These are phyloP conservation scores for Microtus obscurus DNA, from an alignment of 2,797 vertebrate species.

Conservation along the genomic window DNA sequence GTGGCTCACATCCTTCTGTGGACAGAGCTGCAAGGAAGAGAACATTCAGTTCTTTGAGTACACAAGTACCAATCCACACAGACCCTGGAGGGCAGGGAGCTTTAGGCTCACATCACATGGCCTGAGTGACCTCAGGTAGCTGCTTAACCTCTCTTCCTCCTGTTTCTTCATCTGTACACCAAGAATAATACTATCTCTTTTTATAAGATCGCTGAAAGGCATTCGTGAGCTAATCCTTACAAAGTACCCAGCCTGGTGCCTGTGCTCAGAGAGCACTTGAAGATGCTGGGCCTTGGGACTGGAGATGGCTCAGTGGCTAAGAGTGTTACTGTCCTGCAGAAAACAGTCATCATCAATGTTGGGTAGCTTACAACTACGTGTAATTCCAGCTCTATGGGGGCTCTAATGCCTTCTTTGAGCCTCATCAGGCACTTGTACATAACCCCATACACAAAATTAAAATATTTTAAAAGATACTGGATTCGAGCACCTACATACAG, in stretches of 20 bases:
- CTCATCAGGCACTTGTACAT: not conserved
- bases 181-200: not conserved
- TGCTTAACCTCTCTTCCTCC: not conserved
- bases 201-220: not conserved
- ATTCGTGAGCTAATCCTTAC: not conserved
- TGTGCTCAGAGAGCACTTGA: not conserved
- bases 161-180: not conserved
- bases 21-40: not conserved
- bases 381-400: not conserved
- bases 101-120: not conserved
- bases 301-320: not conserved
- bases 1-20: not conserved
- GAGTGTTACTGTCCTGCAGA: too few species aligned
- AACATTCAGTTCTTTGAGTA: accelerated
- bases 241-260: not conserved
- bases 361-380: not conserved
- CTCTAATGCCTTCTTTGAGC: not conserved
- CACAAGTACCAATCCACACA: not conserved
- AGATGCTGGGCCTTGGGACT: not conserved
- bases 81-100: not conserved
- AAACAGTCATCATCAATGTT: not conserved
- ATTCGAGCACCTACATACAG: not conserved
- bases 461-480: not conserved
- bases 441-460: not conserved
- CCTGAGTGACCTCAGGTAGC: accelerated